Percentiles rank a stretch among this genome's conserved stretches.
Conservation (phyloP, 1,140 invertebrate species). For the Bombus breviceps region DNA sequence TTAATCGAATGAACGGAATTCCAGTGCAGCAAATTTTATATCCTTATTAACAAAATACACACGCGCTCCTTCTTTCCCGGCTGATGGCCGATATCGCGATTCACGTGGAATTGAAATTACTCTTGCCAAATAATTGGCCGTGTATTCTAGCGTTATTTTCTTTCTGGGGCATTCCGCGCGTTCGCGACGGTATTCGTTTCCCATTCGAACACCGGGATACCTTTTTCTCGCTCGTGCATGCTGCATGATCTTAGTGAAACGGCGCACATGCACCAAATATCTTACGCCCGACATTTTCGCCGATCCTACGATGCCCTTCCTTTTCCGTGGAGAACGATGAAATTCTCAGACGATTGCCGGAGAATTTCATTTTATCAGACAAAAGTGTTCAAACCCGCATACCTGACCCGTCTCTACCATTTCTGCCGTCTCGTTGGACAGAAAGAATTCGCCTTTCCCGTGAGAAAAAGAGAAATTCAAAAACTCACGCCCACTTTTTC, state of each 20-base stretch:
- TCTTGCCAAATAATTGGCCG: not conserved
- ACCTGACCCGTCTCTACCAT: not conserved
- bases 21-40: not conserved
- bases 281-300: not conserved
- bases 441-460: constrained; percentile 8
- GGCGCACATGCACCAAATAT: not conserved
- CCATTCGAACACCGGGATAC: not conserved
- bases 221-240: not conserved
- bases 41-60: not conserved
- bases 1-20: constrained; percentile 32
- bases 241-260: not conserved
- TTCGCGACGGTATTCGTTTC: not conserved
- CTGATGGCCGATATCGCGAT: not conserved
- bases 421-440: constrained; percentile 18
- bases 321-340: constrained; percentile 11
- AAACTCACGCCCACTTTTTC: not conserved
- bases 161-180: not conserved
- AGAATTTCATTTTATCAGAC: constrained; percentile 65
- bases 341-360: constrained; percentile 57
- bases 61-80: too few relatives aligned
- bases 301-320: not conserved
- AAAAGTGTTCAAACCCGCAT: constrained; percentile 32
- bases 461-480: not conserved
- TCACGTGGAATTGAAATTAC: not conserved
- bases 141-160: not conserved